Conservation (phyloP, 2,113 vertebrate genomes). For the mouse (Mus musculus) region GRCm39 chrX:58639001-58639500, state of each 20-base stretch:
- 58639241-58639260: neutral
- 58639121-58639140: neutral
- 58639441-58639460: constrained; percentile 39
- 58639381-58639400: neutral
- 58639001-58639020: neutral
- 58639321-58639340: constrained; percentile 6
- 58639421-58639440: neutral
- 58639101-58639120: neutral
- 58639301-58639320: neutral
- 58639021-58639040: neutral
- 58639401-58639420: no score
- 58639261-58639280: neutral
- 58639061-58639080: constrained; percentile 35
- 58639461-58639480: neutral
- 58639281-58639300: constrained; percentile 37
- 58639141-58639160: neutral
- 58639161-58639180: neutral
- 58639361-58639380: neutral
- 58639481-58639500: constrained; percentile 19
- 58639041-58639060: neutral
- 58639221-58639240: neutral
- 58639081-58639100: neutral
- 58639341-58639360: neutral
- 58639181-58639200: neutral
- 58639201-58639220: neutral